Base-by-base conservation (phyloP, 2,888 invertebrate species). In the Plebejus argus region DNA sequence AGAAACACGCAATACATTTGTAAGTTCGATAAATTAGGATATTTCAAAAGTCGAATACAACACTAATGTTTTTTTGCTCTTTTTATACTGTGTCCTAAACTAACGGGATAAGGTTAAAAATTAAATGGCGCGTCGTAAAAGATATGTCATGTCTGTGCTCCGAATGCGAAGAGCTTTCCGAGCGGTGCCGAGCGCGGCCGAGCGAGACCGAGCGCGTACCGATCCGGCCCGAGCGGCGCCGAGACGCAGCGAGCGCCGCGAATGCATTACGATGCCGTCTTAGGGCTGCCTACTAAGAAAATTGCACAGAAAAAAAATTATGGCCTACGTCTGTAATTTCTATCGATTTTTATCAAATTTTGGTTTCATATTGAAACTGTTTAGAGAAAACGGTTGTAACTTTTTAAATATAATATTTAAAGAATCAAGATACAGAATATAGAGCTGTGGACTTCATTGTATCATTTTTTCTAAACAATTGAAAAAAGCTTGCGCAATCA, bases 201-300 rank as follows among this genome's bases (percentile, higher is more conserved):
- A 92, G 85, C 80, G 80, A 79, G 82, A 85, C 91, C 93, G 93
- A 93, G 87, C 89, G 87, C 85, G 88, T 93, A 93, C 93, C 93
- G 93, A 93, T 93, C 93, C 88, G 90, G 91, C 87, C 93, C 93
- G 93, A 93, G 86, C 83, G 91, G 89, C 90, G 91, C 92, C 93
- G 93, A 94, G 90, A 87, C 89, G 87, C 87, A 83, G 89, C 90
- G 90, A 91, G 88, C 84, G 88, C 88, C 88, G 87, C 87, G 92
- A 92, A 91, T 93, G 93, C 93, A 93, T 92, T 92, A 92, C 92
- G 88, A 86, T 88, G 86, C 86, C 84, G 86, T 78, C 78, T 79
- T 89, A 93, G 92, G 93, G 93, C 79, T 92, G 91, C 78, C 85
- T 79, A 81, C 39, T 78, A 82, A 85, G 88, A 86, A 90, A 88